Percentiles rank a stretch among this genome's conserved stretches.
These are phyloP conservation scores for Xiphophorus birchmanni DNA, from an alignment of 2,797 vertebrate genomes.

Conservation along the genomic window DNA sequence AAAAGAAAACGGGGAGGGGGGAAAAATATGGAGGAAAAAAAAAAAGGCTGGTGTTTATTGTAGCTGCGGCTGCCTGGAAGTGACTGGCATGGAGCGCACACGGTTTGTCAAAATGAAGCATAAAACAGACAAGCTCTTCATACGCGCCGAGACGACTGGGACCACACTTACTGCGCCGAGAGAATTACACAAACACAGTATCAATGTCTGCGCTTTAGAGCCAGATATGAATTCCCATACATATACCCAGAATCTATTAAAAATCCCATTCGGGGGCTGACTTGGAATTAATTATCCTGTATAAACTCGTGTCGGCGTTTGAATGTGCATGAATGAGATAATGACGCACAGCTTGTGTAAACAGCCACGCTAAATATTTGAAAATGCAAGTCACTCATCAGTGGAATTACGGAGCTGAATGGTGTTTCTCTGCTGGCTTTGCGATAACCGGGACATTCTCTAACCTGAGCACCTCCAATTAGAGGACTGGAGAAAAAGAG, in stretches of 20 bases:
- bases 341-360: constrained; percentile 60
- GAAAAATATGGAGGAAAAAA: neutral
- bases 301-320: constrained; percentile 59
- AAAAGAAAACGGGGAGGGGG: constrained; percentile 2
- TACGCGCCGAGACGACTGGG: constrained; percentile 59
- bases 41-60: constrained; percentile 74
- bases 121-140: constrained; percentile 71
- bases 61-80: constrained; percentile 76
- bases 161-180: constrained; percentile 64
- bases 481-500: constrained; percentile 57
- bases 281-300: constrained; percentile 57
- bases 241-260: constrained; percentile 62
- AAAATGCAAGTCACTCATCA: constrained; percentile 76
- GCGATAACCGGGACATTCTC: constrained; percentile 79
- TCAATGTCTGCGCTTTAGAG: constrained; percentile 58
- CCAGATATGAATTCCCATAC: constrained; percentile 43
- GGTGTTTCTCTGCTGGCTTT: constrained; percentile 76
- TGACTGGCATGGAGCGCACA: constrained; percentile 74
- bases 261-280: constrained; percentile 55
- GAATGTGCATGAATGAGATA: constrained; percentile 74
- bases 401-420: constrained; percentile 66
- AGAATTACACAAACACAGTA: constrained; percentile 59
- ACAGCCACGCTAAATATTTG: constrained; percentile 68
- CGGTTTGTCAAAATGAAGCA: constrained; percentile 71
- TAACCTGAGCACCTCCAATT: constrained; percentile 83